Evolutionary conservation across 2,113 vertebrate genomes (phyloP), one percentile per base, ranked within the genome.

Genomic region (Amphiprion percula): DNA sequence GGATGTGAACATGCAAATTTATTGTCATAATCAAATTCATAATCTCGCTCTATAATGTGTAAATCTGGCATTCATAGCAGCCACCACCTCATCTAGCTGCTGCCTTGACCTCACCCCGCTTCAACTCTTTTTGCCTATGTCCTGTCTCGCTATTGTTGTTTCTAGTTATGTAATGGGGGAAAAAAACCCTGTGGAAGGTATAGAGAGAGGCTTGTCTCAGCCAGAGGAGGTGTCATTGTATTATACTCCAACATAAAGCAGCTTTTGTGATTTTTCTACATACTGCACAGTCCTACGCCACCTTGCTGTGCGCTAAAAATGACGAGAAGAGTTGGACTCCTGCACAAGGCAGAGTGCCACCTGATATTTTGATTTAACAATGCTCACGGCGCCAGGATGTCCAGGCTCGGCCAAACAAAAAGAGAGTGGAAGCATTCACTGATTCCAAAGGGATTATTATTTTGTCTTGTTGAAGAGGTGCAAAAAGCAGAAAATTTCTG

Each of bases 401-500:
- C 71, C 76, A 68, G 46, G 69, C 72, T 87, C 23, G 74, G 68
- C 66, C 62, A 63, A 66, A 80, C 72, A 80, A 64, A 87, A 41
- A 73, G 54, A 83, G 65, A 49, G 39, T 39, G 58, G 15, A 69
- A 71, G 56, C 61, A 52, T 66, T 78, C 0, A 7, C 66, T 21
- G 26, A 73, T 74, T 90, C 63, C 82, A 69, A 60, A 56, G 66
- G 73, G 82, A 84, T 86, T 76, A n/a, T 78, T 74, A 66, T 80
- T 79, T 77, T 33, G 68, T 83, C 49, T 68, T 26, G 50, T 49
- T 72, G 62, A 79, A 76, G 70, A 81, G 56, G 85, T 80, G 70
- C 69, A 80, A 87, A 82, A 84, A 82, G 41, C 16, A 61, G 80
- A 17, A 79, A 26, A 68, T 85, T 75, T 55, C 17, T 37, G 50